Base-by-base conservation (phyloP, 2,888 invertebrate species). In the Leptopilina drosophilae region DNA sequence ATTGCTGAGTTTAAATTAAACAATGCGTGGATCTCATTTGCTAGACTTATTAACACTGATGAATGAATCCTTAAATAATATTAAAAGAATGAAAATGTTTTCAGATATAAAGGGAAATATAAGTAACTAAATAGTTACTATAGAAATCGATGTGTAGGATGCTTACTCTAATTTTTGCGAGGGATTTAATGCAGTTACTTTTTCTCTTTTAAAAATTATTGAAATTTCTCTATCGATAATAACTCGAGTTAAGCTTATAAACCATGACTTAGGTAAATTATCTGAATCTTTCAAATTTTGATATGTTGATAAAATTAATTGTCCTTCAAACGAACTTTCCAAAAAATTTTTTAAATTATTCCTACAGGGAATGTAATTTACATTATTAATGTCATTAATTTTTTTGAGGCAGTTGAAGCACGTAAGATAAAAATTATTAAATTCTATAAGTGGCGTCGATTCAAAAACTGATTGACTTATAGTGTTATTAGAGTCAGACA, bases 151-250 rank as follows among this genome's bases (percentile, higher is more conserved):
- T 12, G 2, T n/a, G 56, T n/a, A 12, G 7, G 15, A n/a, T 59
- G 59, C 59, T n/a, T 59, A 59, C n/a, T 59, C 59, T 15, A 59
- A 59, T 59, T 59, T 59, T n/a, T n/a, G n/a, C n/a, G 5, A 59
- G 15, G 20, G 59, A 59, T 59, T 15, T 6, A 59, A 14, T 20
- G 8, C 15, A n/a, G 59, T 15, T 59, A 59, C n/a, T 59, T 59
- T 59, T n/a, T 59, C 59, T 59, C 59, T 59, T 59, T 59, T 59
- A 15, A 59, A 59, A 59, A 59, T 59, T 59, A 59, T 59, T 59
- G 59, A 59, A 59, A 59, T 59, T 59, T 59, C 59, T n/a, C 59
- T 5, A n/a, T 59, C 59, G 15, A 59, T 59, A 5, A 59, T 59
- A 15, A 59, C 59, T 20, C 59, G n/a, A 59, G 59, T 59, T 59